Conservation (phyloP, 2,113 vertebrate species). For the Burhinus oedicnemus region DNA sequence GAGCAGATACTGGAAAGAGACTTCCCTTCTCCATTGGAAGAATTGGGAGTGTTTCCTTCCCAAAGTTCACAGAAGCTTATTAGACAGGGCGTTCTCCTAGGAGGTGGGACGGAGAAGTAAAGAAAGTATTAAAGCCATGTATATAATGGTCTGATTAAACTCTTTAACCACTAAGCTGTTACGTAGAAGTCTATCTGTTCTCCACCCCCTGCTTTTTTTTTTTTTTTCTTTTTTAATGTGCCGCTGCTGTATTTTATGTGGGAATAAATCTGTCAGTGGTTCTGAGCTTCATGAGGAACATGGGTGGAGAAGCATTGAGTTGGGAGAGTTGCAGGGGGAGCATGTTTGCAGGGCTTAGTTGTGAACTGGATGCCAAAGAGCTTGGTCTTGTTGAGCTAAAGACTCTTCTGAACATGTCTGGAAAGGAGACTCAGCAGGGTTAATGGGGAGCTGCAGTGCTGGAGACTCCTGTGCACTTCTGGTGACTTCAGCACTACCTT, state of each 20-base stretch:
- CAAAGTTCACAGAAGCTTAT: not conserved
- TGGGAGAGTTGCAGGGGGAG: not conserved
- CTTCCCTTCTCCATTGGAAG: not conserved
- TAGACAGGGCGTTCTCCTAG: not conserved
- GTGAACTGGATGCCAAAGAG: not conserved
- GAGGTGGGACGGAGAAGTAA: not conserved
- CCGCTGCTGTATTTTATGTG: not conserved
- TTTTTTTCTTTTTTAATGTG: not conserved
- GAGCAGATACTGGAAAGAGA: not conserved
- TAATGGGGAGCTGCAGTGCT: not conserved
- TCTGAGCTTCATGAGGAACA: not conserved
- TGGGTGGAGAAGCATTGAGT: not conserved
- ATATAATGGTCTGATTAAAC: not conserved
- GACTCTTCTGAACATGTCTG: not conserved
- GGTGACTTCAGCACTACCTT: not conserved
- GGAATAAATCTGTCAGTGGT: not conserved
- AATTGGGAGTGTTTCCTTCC: not conserved
- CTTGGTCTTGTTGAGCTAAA: not conserved
- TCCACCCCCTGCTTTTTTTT: no score
- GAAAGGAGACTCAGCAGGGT: not conserved
- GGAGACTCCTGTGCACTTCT: rapidly evolving
- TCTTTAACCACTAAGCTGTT: not conserved
- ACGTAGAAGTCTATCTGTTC: not conserved
- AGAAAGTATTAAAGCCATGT: not conserved
- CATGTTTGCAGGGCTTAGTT: not conserved